Base-by-base conservation (phyloP, 2,888 invertebrate genomes). In the Meghimatium bilineatum region DNA sequence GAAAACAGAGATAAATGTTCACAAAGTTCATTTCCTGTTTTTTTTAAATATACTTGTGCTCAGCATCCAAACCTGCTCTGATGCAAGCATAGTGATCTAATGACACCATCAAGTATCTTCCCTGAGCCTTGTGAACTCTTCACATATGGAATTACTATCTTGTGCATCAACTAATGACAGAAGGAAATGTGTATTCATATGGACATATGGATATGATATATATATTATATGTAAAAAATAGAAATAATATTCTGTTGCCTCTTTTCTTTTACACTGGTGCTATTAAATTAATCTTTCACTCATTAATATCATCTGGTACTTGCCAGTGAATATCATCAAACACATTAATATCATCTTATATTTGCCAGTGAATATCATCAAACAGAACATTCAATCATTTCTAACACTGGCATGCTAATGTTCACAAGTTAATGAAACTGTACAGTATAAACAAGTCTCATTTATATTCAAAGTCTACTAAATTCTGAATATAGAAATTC, bases 91-190 rank as follows among this genome's bases (percentile, higher is more conserved):
- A 17, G 66, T 66, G 32, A 32, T 12, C 3, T 32, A 66, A 1
- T n/a, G 20, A 29, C 32, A 66, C 66, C 32, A 17, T 32, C 69
- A 69, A 23, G 38, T 36, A 36, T 36, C 23, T 23, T 12, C 44
- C 72, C 72, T 72, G 72, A 38, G 72, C 72, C 72, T 38, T 44
- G 44, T 44, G 12, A 72, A 72, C 72, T 0, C 12, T 26, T 66
- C 72, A 44, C 44, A 72, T n/a, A 32, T 74, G 49, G 32, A 74
- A 74, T 32, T 74, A 74, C 29, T 52, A 74, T 74, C 74, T 20
- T 52, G 74, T 74, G 74, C 74, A 74, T 74, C 52, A 32, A 74
- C 52, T 74, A 52, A 23, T 29, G 34, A 52, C 12, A 32, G 32
- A 74, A 52, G 74, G 32, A 32, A 72, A 72, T 52, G 32, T 74